Percentiles rank a stretch among this genome's conserved stretches.
phyloP scores from a whole-genome alignment of 2,797 vertebrate species.

The Coregonus suidteri region DNA sequence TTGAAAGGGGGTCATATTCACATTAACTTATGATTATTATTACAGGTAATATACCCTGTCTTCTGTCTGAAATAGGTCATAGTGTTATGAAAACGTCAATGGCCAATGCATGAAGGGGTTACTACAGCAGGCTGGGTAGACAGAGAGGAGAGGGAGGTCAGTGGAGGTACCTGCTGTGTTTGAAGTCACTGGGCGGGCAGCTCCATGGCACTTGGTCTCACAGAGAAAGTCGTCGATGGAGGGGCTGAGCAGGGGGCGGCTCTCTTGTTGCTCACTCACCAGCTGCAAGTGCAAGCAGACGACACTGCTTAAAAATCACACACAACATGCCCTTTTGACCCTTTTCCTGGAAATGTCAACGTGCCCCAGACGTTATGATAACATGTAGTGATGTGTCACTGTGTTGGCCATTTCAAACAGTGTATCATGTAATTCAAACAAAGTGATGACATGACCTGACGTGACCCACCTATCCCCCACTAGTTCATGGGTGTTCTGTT shows the following conservation, averaged over 20 bases:
- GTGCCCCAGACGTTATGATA: constrained; percentile 8
- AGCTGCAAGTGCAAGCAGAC: constrained; percentile 84
- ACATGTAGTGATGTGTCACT: background rate
- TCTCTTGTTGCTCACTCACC: constrained; percentile 98
- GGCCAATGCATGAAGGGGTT: background rate
- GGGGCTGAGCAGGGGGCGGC: constrained; percentile 95
- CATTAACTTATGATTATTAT: too few relatives aligned
- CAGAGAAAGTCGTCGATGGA: constrained; percentile 99
- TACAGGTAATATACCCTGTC: background rate
- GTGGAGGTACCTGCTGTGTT: constrained; percentile 88
- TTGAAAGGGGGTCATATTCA: background rate
- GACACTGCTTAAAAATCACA: constrained; percentile 39
- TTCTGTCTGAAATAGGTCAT: background rate
- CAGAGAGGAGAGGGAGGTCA: constrained; percentile 20
- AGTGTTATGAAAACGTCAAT: background rate
- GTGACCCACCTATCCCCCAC: background rate
- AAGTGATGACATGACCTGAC: background rate
- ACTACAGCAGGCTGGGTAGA: background rate
- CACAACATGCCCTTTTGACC: constrained; percentile 13
- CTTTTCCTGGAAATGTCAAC: constrained; percentile 8
- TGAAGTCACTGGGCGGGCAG: constrained; percentile 92
- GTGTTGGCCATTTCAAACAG: background rate
- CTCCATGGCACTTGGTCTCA: constrained; percentile 93
- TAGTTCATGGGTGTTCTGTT: background rate
- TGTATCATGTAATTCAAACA: background rate